Evolutionary conservation across 1,140 invertebrate genomes (phyloP).

Genomic region (Cydia strobilella): DNA sequence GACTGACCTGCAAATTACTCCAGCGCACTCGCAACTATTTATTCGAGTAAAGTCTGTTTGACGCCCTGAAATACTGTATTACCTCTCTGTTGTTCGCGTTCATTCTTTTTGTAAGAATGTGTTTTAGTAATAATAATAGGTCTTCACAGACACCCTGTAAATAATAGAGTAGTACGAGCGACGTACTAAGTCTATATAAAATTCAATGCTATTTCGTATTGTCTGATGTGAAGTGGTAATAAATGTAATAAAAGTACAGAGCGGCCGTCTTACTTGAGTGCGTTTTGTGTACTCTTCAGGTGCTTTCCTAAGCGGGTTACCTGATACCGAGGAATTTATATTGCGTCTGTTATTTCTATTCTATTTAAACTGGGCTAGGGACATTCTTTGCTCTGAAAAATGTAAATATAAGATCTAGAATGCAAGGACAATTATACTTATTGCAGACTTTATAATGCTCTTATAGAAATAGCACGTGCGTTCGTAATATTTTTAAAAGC

Average conservation of each 20-base stretch:
- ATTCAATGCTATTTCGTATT: conserved; percentile 17
- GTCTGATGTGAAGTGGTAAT: conserved; percentile 2
- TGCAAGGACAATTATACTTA: not conserved
- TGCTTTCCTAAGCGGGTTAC: conserved; percentile 18
- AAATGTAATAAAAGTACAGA: conserved; percentile 18
- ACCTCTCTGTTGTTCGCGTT: conserved; percentile 14
- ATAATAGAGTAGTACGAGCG: conserved; percentile 8
- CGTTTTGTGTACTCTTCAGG: conserved; percentile 15
- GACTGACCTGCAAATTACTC: conserved; percentile 10
- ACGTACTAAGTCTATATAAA: conserved; percentile 17
- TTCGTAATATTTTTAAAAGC: not conserved
- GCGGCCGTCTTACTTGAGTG: not conserved
- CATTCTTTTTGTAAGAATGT: conserved; percentile 9
- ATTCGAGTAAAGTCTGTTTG: conserved; percentile 1
- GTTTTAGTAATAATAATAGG: conserved; percentile 15
- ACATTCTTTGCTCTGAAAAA: not conserved
- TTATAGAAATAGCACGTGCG: not conserved
- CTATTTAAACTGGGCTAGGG: conserved; percentile 3
- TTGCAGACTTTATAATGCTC: not conserved
- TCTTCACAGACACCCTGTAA: conserved; percentile 10
- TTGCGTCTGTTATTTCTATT: conserved; percentile 7
- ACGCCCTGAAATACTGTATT: conserved; percentile 18
- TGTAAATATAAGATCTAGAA: not conserved
- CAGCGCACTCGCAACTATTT: conserved; percentile 7
- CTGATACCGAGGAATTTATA: conserved; percentile 20